Percentiles rank a stretch among this genome's conserved stretches.
Evolutionary conservation across 1,140 invertebrate species (phyloP).

Genomic region (Polypedilum vanderplanki): DNA sequence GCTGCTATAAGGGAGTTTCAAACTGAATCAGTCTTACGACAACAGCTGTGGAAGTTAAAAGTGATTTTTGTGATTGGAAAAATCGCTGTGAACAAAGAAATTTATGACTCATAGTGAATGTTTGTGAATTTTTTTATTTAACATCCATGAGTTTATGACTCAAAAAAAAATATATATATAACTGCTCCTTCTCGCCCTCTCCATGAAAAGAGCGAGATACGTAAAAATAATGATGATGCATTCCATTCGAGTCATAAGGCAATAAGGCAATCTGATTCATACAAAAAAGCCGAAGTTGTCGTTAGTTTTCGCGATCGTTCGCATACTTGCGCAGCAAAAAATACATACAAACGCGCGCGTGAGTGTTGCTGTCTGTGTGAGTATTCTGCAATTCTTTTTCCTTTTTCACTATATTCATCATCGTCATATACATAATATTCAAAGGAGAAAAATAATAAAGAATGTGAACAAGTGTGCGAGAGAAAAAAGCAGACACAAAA

Average conservation of each 20-base stretch:
- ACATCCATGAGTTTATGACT: background rate
- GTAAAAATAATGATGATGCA: slow-evolving; percentile 29
- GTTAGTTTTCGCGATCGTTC: slow-evolving; percentile 3
- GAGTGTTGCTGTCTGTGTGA: background rate
- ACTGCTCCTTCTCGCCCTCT: background rate
- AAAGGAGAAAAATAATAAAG: background rate
- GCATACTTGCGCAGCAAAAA: slow-evolving; percentile 8
- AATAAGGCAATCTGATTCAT: slow-evolving; percentile 22
- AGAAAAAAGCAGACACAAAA: background rate
- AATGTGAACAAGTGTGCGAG: slow-evolving; percentile 6
- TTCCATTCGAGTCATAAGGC: slow-evolving; percentile 22
- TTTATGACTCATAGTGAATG: background rate
- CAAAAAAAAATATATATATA: slow-evolving; percentile 7
- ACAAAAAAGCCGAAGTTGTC: slow-evolving; percentile 1
- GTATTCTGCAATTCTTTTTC: background rate
- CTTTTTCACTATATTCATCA: background rate
- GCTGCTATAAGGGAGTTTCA: background rate
- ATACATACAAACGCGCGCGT: background rate
- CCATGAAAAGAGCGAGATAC: background rate
- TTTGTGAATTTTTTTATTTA: background rate
- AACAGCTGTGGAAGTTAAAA: background rate
- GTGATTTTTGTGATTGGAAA: background rate
- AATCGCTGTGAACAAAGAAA: background rate
- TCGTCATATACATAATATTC: background rate
- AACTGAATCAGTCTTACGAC: background rate